Evolutionary conservation across 2,888 invertebrate species (phyloP), one percentile per base, ranked within the genome.

Genomic region (Lasioglossum morio): DNA sequence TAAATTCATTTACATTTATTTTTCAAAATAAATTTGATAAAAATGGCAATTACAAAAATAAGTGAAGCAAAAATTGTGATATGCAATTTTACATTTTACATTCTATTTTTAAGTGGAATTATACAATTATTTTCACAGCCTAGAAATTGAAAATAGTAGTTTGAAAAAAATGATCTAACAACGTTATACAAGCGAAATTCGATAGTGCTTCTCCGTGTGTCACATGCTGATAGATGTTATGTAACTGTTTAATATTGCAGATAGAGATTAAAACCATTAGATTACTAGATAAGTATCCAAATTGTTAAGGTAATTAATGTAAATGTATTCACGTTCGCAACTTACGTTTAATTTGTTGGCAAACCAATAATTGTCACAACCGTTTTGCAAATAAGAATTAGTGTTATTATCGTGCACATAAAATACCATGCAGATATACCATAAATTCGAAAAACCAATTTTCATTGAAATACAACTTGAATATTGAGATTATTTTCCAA

Each of bases 141-240:
- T 69, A 40, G 12, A 40, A 12, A 10, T 69, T 12, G 23, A 12
- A 37, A 69, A 69, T 12, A 4, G 12, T 4, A 23, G 69, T 12
- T 19, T 12, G n/a, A 69, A 40, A 69, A 69, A 69, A 37, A 69
- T 37, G 40, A 37, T 69, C 10, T 69, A 5, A 4, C 69, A 23
- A 69, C 37, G 69, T 69, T 69, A 69, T n/a, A 69, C 69, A 37
- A 69, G 4, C 19, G 69, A 37, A 69, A 37, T 69, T 37, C 10
- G 37, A 23, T 69, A 37, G 23, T 12, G 23, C 69, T n/a, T n/a
- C 69, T 37, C 10, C n/a, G 10, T 69, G 37, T 40, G 23, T 69
- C 40, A 37, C 37, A 40, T 40, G 37, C 69, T 37, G n/a, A 69
- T 37, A 40, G 23, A 37, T 37, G 37, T 69, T 69, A 69, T 69